Base-by-base conservation (phyloP, 2,888 invertebrate genomes). In the Noctua janthe region DNA sequence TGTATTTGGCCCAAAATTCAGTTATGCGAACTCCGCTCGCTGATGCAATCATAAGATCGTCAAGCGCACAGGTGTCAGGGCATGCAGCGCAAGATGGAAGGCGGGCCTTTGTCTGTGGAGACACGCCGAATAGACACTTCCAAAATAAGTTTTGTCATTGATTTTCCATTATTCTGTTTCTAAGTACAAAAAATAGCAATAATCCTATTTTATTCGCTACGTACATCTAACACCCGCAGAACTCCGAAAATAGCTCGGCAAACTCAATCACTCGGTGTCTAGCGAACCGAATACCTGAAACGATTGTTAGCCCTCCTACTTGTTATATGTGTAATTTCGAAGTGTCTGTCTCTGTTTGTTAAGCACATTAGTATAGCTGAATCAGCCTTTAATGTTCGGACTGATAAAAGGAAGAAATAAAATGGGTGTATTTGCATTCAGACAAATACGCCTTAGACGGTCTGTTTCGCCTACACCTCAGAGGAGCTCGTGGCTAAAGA, bases 231-330 rank as follows among this genome's bases (percentile, higher is more conserved):
- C 47, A 66, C 47, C 62, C 59, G 35, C 20, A 72, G 23, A 2
- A 2, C 47, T 70, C 11, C 29, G 0, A 29, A 82, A 59, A 62
- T 76, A 76, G n/a, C 29, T 29, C 66, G 10, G 20, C 69, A 71
- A 82, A 76, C 62, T 56, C 62, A 82, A 83, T 72, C 72, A 29
- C 20, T 69, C 47, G 49, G 43, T 69, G 69, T 62, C 51, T 74
- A 74, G 20, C 29, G 35, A 59, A 2, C 6, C 56, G n/a, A 47
- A 75, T 75, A 75, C 51, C n/a, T 82, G 59, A 71, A 71, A 23
- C n/a, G 49, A 59, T 71, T 75, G 51, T 56, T 51, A 64, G 49
- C 49, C 15, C 59, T 39, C 17, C 4, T 29, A 47, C 67, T 62
- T 56, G 54, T 5, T 29, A 17, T 43, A 20, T 20, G 20, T 35